Conservation (phyloP, 2,113 vertebrate genomes). For the Cranoglanis bouderius region DNA sequence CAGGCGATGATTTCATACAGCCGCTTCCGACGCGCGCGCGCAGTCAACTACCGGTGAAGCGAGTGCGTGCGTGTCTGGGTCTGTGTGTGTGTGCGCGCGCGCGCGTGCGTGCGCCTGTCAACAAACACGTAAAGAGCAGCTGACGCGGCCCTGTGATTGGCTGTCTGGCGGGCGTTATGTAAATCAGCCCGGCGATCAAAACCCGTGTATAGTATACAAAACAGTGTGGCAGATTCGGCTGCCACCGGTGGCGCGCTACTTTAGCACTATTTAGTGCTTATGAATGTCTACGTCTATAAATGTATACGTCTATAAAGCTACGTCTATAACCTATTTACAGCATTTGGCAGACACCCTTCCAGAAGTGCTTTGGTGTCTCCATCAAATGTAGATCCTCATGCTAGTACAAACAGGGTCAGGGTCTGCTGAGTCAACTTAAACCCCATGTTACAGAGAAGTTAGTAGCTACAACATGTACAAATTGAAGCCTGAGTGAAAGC, state of each 20-base stretch:
- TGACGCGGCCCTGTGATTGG: conserved; percentile 22
- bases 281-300: too few species aligned
- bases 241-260: conserved; percentile 6
- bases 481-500: not conserved
- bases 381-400: not conserved
- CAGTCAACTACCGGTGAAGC: conserved; percentile 2
- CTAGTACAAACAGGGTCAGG: not conserved
- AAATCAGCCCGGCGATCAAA: conserved; percentile 1
- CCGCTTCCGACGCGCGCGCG: conserved; percentile 20
- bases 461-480: not conserved
- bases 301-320: not conserved
- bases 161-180: conserved; percentile 9
- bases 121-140: conserved; percentile 10
- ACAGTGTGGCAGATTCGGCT: not conserved
- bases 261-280: not conserved
- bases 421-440: too few species aligned
- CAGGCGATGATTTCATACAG: conserved; percentile 13
- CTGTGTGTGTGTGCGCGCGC: not conserved
- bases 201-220: not conserved
- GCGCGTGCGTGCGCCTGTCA: conserved; percentile 10
- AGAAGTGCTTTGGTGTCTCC: not conserved
- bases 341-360: too few species aligned
- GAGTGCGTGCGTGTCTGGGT: not conserved
- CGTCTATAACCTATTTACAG: not conserved
- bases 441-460: not conserved